A percentile compares a stretch with the other conserved stretches of the same genome.
Conservation (phyloP, 2,888 invertebrate genomes). For the Drosophila niveifrons region DNA sequence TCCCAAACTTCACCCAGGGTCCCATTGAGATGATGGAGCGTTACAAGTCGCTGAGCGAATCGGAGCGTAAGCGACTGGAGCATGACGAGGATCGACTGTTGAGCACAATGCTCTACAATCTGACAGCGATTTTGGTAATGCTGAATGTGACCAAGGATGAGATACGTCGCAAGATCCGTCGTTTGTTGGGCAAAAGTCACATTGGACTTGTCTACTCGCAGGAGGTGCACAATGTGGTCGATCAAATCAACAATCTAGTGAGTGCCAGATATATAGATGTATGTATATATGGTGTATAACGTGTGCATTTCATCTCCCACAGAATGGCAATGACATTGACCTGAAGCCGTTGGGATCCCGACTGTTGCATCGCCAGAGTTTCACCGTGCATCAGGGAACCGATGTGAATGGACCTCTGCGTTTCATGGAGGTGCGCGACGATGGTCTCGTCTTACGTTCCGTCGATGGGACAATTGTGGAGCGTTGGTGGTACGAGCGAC, state of each 20-base stretch:
- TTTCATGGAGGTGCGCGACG: slow-evolving; percentile 98
- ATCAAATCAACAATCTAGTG: slow-evolving; percentile 97
- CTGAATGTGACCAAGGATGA: slow-evolving; percentile 94
- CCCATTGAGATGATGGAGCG: slow-evolving; percentile 99
- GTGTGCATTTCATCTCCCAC: slow-evolving; percentile 40
- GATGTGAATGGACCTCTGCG: slow-evolving; percentile 95
- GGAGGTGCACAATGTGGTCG: slow-evolving; percentile 97
- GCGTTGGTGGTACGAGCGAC: slow-evolving; percentile 99
- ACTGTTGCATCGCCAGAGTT: slow-evolving; percentile 97
- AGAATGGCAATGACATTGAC: slow-evolving; percentile 99
- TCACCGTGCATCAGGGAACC: slow-evolving; percentile 98
- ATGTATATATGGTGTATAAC: too few relatives aligned
- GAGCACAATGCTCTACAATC: slow-evolving; percentile 97
- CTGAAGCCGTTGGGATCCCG: slow-evolving; percentile 98
- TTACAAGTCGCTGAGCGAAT: slow-evolving; percentile 96
- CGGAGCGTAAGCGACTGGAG: slow-evolving; percentile 96
- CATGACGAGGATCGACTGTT: slow-evolving; percentile 98
- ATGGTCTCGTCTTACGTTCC: slow-evolving; percentile 94
- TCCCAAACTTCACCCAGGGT: slow-evolving; percentile 88
- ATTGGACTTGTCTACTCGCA: slow-evolving; percentile 99
- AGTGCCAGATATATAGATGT: too few relatives aligned
- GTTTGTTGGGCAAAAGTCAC: slow-evolving; percentile 98
- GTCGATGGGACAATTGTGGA: slow-evolving; percentile 95
- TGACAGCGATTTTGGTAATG: slow-evolving; percentile 98
- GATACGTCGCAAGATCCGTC: slow-evolving; percentile 93